phyloP scores from a whole-genome alignment of 2,113 vertebrate species.

The Ochotona curzoniae region DNA sequence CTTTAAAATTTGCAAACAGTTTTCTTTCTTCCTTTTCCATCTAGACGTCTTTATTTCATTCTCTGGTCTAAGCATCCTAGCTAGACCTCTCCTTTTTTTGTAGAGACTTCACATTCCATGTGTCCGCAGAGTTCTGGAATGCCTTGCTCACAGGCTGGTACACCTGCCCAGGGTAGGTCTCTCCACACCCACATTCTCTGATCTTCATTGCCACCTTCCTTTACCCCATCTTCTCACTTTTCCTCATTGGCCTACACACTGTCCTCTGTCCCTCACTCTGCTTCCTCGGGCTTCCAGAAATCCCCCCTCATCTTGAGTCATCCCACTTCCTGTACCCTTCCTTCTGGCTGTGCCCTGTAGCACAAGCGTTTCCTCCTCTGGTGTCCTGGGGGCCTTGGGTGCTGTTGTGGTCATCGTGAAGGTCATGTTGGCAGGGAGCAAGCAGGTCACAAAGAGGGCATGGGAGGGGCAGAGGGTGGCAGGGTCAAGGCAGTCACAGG shows the following conservation, averaged over 20 bases:
- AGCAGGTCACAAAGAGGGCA: background rate
- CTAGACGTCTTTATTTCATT: background rate
- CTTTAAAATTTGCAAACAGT: background rate
- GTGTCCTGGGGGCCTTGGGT: background rate
- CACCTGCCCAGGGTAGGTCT: background rate
- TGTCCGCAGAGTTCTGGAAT: background rate
- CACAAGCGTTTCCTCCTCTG: background rate
- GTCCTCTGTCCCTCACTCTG: too few species aligned
- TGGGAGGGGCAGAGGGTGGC: background rate
- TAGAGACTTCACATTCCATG: background rate
- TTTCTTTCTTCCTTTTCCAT: conserved; percentile 46
- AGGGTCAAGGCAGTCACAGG: background rate
- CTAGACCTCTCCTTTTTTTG: background rate
- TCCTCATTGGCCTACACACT: background rate
- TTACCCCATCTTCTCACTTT: background rate
- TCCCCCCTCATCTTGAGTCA: background rate
- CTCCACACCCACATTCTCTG: background rate
- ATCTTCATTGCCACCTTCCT: background rate
- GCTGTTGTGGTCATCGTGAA: background rate
- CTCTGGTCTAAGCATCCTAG: background rate
- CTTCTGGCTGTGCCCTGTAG: background rate
- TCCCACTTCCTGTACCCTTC: background rate
- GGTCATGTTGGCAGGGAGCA: background rate
- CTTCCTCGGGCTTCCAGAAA: background rate
- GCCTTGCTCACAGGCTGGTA: background rate